Percentiles rank a stretch among this genome's conserved stretches.
Evolutionary conservation across 1,140 invertebrate genomes (phyloP).

Genomic region (Bombus confusus): DNA sequence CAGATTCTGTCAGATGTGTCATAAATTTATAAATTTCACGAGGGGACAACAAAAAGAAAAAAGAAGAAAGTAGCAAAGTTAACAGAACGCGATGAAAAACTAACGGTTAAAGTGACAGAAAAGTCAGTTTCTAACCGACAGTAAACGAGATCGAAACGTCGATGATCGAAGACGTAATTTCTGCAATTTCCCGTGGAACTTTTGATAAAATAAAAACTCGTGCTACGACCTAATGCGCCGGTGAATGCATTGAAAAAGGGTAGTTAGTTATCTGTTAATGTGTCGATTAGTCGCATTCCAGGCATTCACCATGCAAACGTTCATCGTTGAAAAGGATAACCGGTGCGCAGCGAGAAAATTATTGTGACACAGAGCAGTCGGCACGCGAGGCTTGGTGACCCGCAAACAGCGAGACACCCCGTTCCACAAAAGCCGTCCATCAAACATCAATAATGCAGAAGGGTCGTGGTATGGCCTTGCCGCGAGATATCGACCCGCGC

Average conservation of each 20-base stretch:
- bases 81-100: no score
- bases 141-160: no score
- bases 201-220: neutral
- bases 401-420: constrained; percentile 68
- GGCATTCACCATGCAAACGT: constrained; percentile 4
- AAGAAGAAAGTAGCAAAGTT: neutral
- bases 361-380: constrained; percentile 52
- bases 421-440: constrained; percentile 72
- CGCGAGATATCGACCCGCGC: constrained; percentile 70
- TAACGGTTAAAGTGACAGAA: no score
- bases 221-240: neutral
- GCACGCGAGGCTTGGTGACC: constrained; percentile 67
- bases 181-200: neutral
- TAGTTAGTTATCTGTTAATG: neutral
- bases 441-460: constrained; percentile 76
- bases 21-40: neutral
- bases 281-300: constrained; percentile 2
- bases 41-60: no score
- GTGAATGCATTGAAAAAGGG: neutral
- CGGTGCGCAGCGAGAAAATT: constrained; percentile 49
- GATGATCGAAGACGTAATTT: neutral
- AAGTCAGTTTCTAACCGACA: no score
- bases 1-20: no score
- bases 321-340: neutral
- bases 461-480: constrained; percentile 76